Conservation (phyloP, 2,797 vertebrate species). For the Anguilla anguilla region DNA sequence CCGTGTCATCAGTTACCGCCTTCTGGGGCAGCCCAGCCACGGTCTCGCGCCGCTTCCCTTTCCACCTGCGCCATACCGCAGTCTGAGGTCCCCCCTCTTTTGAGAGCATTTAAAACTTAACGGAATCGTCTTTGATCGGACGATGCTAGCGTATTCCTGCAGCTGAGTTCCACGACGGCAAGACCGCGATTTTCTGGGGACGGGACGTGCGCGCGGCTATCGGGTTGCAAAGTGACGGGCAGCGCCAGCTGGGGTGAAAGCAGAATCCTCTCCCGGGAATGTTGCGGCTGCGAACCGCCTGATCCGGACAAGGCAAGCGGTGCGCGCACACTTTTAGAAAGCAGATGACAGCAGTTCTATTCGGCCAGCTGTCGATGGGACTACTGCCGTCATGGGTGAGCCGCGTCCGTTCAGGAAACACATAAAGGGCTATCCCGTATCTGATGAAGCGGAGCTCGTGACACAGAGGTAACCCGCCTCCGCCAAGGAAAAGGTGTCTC, state of each 20-base stretch:
- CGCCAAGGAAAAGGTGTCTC: background rate
- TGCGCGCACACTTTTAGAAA: slow-evolving; percentile 52
- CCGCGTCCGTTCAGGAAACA: background rate
- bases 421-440: background rate
- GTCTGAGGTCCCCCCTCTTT: background rate
- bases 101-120: background rate
- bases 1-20: background rate
- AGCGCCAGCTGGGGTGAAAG: slow-evolving; percentile 69
- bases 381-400: slow-evolving; percentile 13
- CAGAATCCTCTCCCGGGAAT: slow-evolving; percentile 57
- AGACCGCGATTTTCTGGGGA: background rate
- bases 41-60: slow-evolving; percentile 31
- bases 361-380: slow-evolving; percentile 39
- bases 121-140: background rate
- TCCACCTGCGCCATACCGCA: slow-evolving; percentile 45
- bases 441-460: slow-evolving; percentile 2
- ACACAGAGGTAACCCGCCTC: background rate
- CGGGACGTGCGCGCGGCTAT: slow-evolving; percentile 31
- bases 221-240: slow-evolving; percentile 65
- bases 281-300: slow-evolving; percentile 37
- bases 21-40: slow-evolving; percentile 41
- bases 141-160: background rate
- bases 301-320: slow-evolving; percentile 40
- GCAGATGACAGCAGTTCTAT: slow-evolving; percentile 31
- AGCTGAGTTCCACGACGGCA: too few relatives aligned